phyloP scores from a whole-genome alignment of 2,113 vertebrate genomes.

The Podarcis raffonei region DNA sequence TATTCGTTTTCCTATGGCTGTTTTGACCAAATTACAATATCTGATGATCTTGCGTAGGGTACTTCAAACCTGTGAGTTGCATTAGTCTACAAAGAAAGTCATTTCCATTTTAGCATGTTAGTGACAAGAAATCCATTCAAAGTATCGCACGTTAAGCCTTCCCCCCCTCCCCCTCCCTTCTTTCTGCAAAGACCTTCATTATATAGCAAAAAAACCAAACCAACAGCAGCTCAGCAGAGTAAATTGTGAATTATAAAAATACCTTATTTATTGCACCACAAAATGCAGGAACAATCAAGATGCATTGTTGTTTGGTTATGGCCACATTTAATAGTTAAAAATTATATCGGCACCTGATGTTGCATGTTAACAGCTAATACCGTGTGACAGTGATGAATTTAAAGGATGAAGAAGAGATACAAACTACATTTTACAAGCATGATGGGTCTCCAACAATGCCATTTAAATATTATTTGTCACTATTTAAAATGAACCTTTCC shows the following conservation, averaged over 20 bases:
- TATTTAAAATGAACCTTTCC: slow-evolving; percentile 89
- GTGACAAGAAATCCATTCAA: slow-evolving; percentile 58
- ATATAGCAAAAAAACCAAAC: slow-evolving; percentile 36
- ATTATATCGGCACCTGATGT: slow-evolving; percentile 84
- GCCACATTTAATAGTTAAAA: slow-evolving; percentile 80
- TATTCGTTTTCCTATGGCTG: slow-evolving; percentile 61
- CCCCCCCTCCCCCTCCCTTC: slow-evolving; percentile 13
- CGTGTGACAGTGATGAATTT: slow-evolving; percentile 84
- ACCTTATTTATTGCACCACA: slow-evolving; percentile 64
- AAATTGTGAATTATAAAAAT: slow-evolving; percentile 63
- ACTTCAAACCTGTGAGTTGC: slow-evolving; percentile 64
- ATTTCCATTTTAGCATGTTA: slow-evolving; percentile 66
- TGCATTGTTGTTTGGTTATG: slow-evolving; percentile 77
- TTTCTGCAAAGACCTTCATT: slow-evolving; percentile 40
- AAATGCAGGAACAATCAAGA: slow-evolving; percentile 76
- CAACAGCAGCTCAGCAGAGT: slow-evolving; percentile 42
- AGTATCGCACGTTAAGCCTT: slow-evolving; percentile 57
- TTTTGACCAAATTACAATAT: slow-evolving; percentile 68
- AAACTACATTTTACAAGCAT: slow-evolving; percentile 93
- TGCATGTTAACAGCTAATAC: slow-evolving; percentile 83
- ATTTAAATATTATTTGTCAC: slow-evolving; percentile 95
- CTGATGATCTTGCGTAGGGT: slow-evolving; percentile 60
- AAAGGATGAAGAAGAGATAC: slow-evolving; percentile 85
- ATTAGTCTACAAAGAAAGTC: slow-evolving; percentile 66
- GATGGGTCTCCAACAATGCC: slow-evolving; percentile 94